Evolutionary conservation across 2,888 invertebrate species (phyloP).

Genomic region (Drosophila formosana): DNA sequence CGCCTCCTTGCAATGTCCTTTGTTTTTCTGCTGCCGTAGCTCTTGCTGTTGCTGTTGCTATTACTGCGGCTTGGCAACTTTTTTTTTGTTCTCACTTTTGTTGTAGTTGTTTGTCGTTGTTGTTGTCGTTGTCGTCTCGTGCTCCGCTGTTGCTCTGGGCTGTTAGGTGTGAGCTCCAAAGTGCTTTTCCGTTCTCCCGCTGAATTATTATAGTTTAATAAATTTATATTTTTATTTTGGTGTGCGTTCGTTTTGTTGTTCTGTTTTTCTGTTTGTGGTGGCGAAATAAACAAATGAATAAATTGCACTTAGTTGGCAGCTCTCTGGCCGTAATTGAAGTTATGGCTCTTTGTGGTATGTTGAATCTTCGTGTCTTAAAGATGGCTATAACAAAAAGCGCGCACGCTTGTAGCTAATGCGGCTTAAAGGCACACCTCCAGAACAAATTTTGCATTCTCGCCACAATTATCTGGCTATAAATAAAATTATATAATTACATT

Average conservation of each 20-base stretch:
- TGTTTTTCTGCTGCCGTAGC: constrained; percentile 27
- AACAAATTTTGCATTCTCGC: constrained; percentile 68
- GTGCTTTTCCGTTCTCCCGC: constrained; percentile 68
- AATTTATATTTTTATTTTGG: constrained; percentile 68
- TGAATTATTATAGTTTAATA: constrained; percentile 81
- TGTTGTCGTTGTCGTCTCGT: constrained; percentile 11
- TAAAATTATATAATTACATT: constrained; percentile 81
- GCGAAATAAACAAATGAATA: constrained; percentile 58
- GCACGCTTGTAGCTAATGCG: neutral
- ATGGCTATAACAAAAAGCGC: constrained; percentile 11
- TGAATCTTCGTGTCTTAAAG: constrained; percentile 23
- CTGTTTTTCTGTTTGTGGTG: neutral
- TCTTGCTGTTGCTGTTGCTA: constrained; percentile 29
- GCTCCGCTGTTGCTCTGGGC: constrained; percentile 26
- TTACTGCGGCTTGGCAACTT: constrained; percentile 53
- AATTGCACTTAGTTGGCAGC: constrained; percentile 38
- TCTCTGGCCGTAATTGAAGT: constrained; percentile 53
- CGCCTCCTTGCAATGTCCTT: constrained; percentile 64
- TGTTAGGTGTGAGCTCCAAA: constrained; percentile 52
- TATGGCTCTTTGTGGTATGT: constrained; percentile 35
- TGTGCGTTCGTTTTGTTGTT: constrained; percentile 25
- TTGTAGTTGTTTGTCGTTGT: constrained; percentile 1
- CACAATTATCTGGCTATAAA: constrained; percentile 80
- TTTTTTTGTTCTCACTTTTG: constrained; percentile 37
- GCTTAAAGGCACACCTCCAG: constrained; percentile 2